Evolutionary conservation across 1,140 invertebrate species (phyloP).

Genomic region (Dreissena polymorpha): DNA sequence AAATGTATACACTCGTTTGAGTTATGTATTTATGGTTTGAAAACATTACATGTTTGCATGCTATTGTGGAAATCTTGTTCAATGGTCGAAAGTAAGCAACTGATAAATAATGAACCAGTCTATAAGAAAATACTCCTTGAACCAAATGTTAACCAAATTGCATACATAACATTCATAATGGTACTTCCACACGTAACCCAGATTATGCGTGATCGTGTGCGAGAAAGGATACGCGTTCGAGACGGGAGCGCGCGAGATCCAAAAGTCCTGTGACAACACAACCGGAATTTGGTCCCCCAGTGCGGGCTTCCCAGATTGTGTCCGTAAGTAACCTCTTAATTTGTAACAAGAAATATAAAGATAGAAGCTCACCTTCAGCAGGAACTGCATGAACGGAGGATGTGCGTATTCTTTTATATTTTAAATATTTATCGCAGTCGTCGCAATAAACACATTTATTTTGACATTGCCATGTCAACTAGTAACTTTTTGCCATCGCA

Average conservation of each 20-base stretch:
- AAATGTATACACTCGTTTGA: too few species aligned
- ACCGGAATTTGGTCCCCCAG: background rate
- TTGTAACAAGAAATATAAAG: background rate
- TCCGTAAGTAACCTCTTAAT: conserved; percentile 5
- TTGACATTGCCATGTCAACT: background rate
- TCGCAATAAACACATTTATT: background rate
- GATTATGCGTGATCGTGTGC: background rate
- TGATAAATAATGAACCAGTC: too few species aligned
- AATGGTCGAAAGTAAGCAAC: too few species aligned
- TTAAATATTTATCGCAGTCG: background rate
- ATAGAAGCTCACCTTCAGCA: background rate
- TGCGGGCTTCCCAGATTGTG: conserved; percentile 15
- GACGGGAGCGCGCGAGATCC: conserved; percentile 13
- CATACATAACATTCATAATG: background rate
- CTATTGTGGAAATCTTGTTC: too few species aligned
- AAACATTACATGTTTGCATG: too few species aligned
- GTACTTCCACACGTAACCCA: too few species aligned
- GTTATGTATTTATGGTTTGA: too few species aligned
- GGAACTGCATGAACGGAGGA: too few species aligned
- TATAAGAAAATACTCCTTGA: too few species aligned
- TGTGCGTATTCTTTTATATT: too few species aligned
- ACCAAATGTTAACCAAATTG: background rate
- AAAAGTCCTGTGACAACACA: conserved; percentile 3
- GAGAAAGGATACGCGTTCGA: conserved; percentile 43
- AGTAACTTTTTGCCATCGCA: background rate